A percentile compares a stretch with the other conserved stretches of the same genome.
Evolutionary conservation across 2,113 vertebrate species (phyloP).

Genomic region (Picathartes gymnocephalus): DNA sequence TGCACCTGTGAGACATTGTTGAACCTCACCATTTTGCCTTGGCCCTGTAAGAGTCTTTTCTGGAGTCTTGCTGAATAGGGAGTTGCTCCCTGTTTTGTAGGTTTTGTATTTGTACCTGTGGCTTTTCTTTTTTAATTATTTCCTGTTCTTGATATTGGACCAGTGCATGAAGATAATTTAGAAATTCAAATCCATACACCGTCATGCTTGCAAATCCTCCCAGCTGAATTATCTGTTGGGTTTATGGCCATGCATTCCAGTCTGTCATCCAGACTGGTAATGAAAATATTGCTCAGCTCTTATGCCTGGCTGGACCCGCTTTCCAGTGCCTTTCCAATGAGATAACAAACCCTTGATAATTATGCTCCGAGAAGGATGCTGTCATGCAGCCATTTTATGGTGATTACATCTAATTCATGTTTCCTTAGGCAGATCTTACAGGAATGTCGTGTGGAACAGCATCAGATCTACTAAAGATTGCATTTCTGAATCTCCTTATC

Average conservation of each 20-base stretch:
- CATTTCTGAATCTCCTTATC: neutral
- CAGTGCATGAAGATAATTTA: neutral
- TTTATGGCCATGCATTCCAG: conserved; percentile 23
- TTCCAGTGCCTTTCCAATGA: neutral
- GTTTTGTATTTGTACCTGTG: neutral
- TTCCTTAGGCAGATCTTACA: neutral
- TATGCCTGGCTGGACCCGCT: neutral
- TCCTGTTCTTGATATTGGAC: neutral
- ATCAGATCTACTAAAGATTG: neutral
- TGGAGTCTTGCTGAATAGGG: neutral
- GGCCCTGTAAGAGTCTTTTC: neutral
- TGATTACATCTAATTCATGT: conserved; percentile 13
- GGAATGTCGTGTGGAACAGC: neutral
- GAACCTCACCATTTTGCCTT: neutral
- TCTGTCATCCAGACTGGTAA: neutral
- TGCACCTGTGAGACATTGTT: neutral
- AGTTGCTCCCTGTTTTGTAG: neutral
- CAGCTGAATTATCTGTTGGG: neutral
- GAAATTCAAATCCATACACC: neutral
- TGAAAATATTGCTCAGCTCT: conserved; percentile 5
- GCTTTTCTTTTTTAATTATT: neutral
- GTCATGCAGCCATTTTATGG: neutral
- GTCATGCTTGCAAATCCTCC: neutral
- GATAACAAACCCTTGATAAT: neutral
- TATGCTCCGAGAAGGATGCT: neutral